These are phyloP conservation scores for Phallusia fumigata DNA, from an alignment of 23 tunicate genomes.

Conservation along the genomic window DNA sequence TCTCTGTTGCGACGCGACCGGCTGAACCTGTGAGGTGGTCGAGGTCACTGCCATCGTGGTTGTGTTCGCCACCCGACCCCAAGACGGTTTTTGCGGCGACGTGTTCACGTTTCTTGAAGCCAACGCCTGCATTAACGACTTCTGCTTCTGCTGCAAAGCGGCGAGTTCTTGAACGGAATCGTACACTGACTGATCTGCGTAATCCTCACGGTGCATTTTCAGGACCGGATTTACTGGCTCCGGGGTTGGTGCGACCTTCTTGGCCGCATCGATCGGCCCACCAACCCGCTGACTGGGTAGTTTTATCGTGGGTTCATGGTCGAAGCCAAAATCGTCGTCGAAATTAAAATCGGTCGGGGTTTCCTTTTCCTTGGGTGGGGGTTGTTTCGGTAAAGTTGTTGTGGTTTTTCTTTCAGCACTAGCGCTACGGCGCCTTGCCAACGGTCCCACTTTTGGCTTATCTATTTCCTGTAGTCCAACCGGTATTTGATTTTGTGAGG, in stretches of 20 bases:
- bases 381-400: neutral
- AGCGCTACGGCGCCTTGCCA: slow-evolving; percentile 39
- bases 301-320: slow-evolving; percentile 58
- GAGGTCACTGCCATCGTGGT: neutral
- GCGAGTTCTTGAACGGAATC: slow-evolving; percentile 56
- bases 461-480: neutral
- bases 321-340: slow-evolving; percentile 60
- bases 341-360: slow-evolving; percentile 15
- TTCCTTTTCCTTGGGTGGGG: neutral
- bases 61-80: neutral
- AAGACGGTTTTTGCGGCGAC: slow-evolving; percentile 23
- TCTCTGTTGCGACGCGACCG: neutral
- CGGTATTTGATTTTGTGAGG: too few relatives aligned
- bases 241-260: neutral
- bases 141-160: slow-evolving; percentile 46
- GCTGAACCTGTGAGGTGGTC: neutral
- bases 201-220: slow-evolving; percentile 43
- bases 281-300: slow-evolving; percentile 25
- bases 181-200: slow-evolving; percentile 58
- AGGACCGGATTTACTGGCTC: slow-evolving; percentile 9
- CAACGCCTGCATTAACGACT: slow-evolving; percentile 46
- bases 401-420: slow-evolving; percentile 31
- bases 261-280: neutral
- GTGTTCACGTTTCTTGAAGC: slow-evolving; percentile 18
- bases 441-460: slow-evolving; percentile 14